Conservation (phyloP, 2,797 vertebrate genomes). For the Oryzias dopingdopingensis region DNA sequence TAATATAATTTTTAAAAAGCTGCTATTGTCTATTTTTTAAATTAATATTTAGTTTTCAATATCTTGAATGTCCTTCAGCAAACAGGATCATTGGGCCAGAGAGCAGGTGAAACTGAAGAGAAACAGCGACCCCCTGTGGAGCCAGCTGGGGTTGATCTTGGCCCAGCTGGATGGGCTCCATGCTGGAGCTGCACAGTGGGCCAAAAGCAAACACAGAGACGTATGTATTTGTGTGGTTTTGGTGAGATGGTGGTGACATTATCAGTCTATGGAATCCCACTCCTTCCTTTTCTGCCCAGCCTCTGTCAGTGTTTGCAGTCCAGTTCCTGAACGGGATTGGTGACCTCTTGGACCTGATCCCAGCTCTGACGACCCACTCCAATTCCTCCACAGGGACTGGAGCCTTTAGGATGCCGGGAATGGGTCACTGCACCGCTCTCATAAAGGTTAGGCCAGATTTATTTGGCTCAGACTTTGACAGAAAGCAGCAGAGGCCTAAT, state of each 20-base stretch:
- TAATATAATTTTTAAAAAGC: too few species aligned
- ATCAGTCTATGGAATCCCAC: too few species aligned
- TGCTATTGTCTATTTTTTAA: accelerated
- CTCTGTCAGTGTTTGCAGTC: slow-evolving; percentile 79
- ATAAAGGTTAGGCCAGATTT: slow-evolving; percentile 83
- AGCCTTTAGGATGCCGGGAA: slow-evolving; percentile 78
- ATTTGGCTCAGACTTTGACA: slow-evolving; percentile 43
- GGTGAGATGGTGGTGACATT: not conserved
- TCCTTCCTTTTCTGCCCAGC: slow-evolving; percentile 58
- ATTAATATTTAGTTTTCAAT: not conserved
- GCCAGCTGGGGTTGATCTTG: slow-evolving; percentile 81
- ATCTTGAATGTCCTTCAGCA: slow-evolving; percentile 59
- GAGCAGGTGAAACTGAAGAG: slow-evolving; percentile 76
- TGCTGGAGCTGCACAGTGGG: slow-evolving; percentile 80
- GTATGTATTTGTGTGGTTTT: slow-evolving; percentile 59
- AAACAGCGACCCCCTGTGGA: slow-evolving; percentile 83
- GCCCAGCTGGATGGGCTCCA: slow-evolving; percentile 86
- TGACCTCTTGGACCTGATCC: slow-evolving; percentile 88
- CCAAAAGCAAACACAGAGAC: slow-evolving; percentile 74
- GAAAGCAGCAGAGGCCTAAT: slow-evolving; percentile 28
- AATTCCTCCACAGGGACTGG: slow-evolving; percentile 54
- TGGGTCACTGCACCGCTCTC: slow-evolving; percentile 92
- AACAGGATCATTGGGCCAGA: slow-evolving; percentile 85
- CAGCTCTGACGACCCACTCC: slow-evolving; percentile 73
- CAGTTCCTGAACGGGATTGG: slow-evolving; percentile 87